Percentiles rank a stretch among this genome's conserved stretches.
Evolutionary conservation across 1,140 invertebrate genomes (phyloP).

Genomic region (Palaemon carinicauda): DNA sequence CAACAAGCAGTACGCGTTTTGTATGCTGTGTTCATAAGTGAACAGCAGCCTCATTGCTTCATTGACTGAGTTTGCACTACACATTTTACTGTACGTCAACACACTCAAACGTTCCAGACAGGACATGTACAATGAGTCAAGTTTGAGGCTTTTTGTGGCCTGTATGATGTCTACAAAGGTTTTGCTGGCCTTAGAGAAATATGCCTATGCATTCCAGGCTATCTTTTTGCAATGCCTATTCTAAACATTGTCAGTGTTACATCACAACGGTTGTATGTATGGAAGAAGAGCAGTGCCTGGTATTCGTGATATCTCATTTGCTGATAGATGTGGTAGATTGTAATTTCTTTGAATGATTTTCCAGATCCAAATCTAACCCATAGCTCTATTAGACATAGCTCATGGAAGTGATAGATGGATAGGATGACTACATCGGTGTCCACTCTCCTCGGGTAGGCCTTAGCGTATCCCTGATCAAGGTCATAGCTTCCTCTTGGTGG

Average conservation of each 20-base stretch:
- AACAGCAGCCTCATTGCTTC: neutral
- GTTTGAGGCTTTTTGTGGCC: too few relatives aligned
- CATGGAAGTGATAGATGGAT: neutral
- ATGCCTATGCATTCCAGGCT: too few relatives aligned
- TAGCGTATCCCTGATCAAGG: neutral
- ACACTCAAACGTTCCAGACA: too few relatives aligned
- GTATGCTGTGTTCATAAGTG: neutral
- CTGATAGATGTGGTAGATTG: neutral
- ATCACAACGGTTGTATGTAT: neutral
- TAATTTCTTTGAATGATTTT: too few relatives aligned
- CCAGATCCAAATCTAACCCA: slow-evolving; percentile 2
- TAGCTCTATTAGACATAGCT: neutral
- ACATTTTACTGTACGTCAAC: neutral
- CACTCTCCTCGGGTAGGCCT: slow-evolving; percentile 2
- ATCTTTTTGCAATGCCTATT: too few relatives aligned
- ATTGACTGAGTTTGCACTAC: neutral
- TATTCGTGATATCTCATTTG: neutral
- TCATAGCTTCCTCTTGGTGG: too few relatives aligned
- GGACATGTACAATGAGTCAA: too few relatives aligned
- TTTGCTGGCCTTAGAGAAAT: too few relatives aligned
- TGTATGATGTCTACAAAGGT: too few relatives aligned
- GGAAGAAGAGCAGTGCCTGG: neutral
- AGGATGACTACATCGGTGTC: slow-evolving; percentile 15
- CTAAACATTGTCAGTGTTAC: neutral
- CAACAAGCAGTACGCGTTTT: neutral